A percentile compares a stretch with the other conserved stretches of the same genome.
phyloP scores from a whole-genome alignment of 2,888 invertebrate species.

The Phengaris arion region DNA sequence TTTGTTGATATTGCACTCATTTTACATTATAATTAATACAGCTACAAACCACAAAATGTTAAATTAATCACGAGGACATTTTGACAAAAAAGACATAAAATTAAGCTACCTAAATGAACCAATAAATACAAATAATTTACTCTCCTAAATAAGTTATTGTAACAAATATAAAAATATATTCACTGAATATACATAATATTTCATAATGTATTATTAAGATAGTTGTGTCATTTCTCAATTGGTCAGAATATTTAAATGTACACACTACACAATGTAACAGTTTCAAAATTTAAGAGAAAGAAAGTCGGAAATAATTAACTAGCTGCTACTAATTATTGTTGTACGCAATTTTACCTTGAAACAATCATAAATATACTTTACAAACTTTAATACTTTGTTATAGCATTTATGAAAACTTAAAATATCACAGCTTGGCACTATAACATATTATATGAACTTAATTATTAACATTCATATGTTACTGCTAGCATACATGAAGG shows the following conservation, averaged over 20 bases:
- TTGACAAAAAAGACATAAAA: no score
- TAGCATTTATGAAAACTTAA: conserved; percentile 34
- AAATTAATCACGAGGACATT: background rate
- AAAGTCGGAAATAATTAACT: background rate
- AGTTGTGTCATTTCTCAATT: background rate
- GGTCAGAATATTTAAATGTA: background rate
- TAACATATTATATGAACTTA: conserved; percentile 37
- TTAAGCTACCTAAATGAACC: background rate
- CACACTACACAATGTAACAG: background rate
- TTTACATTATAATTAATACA: background rate
- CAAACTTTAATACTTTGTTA: background rate
- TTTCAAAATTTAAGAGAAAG: background rate
- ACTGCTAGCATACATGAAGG: background rate
- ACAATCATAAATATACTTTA: conserved; percentile 34
- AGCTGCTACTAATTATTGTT: background rate
- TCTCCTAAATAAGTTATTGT: background rate
- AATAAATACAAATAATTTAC: background rate
- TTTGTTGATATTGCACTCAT: background rate
- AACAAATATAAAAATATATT: background rate
- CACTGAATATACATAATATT: no score
- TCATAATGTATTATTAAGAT: no score
- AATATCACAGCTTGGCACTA: conserved; percentile 57
- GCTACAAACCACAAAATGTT: background rate
- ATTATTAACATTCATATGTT: background rate
- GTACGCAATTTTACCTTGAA: background rate